Percentiles rank a stretch among this genome's conserved stretches.
phyloP scores from a whole-genome alignment of 2,113 vertebrate species.

The Phyllostomus hastatus region DNA sequence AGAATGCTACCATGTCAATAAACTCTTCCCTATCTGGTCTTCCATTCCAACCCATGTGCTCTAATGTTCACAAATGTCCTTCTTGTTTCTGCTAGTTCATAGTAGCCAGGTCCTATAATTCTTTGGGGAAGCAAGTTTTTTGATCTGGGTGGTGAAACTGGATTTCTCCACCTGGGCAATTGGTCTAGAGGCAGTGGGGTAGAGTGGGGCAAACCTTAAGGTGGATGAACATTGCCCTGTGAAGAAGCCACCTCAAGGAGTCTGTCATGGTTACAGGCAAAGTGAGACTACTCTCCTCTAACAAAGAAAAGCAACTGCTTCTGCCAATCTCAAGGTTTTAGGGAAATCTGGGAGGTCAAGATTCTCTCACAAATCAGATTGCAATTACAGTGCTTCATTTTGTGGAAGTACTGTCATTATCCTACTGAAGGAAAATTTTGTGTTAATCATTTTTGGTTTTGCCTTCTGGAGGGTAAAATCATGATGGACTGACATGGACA shows the following conservation, averaged over 20 bases:
- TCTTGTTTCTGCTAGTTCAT: background rate
- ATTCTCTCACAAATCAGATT: background rate
- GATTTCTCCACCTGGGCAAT: background rate
- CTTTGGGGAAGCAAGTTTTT: background rate
- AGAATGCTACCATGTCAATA: background rate
- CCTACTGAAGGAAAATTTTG: no score
- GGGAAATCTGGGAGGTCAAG: background rate
- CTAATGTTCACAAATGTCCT: background rate
- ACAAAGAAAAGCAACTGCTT: background rate
- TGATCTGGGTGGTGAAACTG: background rate
- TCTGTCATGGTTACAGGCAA: background rate
- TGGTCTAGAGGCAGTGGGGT: background rate
- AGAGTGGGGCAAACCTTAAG: background rate
- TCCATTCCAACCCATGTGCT: background rate
- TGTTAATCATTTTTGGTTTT: no score
- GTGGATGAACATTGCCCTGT: background rate
- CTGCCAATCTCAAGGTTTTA: background rate
- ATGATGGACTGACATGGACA: no score
- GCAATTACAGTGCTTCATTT: no score
- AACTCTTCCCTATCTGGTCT: background rate
- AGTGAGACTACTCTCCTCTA: background rate
- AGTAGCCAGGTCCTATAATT: background rate
- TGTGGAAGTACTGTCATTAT: no score
- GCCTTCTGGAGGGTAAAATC: no score
- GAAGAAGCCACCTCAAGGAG: background rate